A percentile compares a stretch with the other conserved stretches of the same genome.
Evolutionary conservation across 2,888 invertebrate genomes (phyloP).

Genomic region (Amiota communis): DNA sequence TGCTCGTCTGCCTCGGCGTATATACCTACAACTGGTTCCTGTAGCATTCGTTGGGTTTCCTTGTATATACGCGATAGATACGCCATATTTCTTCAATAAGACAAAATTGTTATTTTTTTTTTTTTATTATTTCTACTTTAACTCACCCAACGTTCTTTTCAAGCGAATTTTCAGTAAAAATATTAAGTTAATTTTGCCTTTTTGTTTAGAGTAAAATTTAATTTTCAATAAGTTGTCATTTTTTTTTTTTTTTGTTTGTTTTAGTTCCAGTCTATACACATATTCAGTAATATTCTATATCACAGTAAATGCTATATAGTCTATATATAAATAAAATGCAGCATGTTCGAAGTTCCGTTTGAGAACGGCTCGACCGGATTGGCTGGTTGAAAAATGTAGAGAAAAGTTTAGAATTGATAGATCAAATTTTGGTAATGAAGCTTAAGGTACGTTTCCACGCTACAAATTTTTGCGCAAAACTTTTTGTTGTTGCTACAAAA

Average conservation of each 20-base stretch:
- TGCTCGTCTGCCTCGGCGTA: slow-evolving; percentile 94
- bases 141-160: background rate
- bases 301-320: too few species aligned
- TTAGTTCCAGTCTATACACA: background rate
- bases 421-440: too few species aligned
- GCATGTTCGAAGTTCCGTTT: too few species aligned
- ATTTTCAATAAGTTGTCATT: background rate
- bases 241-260: background rate
- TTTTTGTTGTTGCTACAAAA: too few species aligned
- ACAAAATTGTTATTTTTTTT: slow-evolving; percentile 22
- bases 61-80: slow-evolving; percentile 82
- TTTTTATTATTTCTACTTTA: slow-evolving; percentile 69
- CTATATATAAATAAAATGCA: too few species aligned
- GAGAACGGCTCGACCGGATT: too few species aligned
- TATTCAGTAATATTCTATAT: background rate
- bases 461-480: too few species aligned
- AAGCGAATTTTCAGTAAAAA: background rate
- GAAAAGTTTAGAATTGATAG: too few species aligned
- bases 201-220: background rate
- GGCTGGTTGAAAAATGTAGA: too few species aligned
- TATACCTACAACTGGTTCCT: slow-evolving; percentile 97
- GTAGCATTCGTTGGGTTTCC: slow-evolving; percentile 96
- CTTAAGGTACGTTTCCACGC: too few species aligned
- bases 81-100: slow-evolving; percentile 75
- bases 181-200: background rate